A percentile compares a stretch with the other conserved stretches of the same genome.
Evolutionary conservation across 2,888 invertebrate species (phyloP).

Genomic region (Cephus spinipes): DNA sequence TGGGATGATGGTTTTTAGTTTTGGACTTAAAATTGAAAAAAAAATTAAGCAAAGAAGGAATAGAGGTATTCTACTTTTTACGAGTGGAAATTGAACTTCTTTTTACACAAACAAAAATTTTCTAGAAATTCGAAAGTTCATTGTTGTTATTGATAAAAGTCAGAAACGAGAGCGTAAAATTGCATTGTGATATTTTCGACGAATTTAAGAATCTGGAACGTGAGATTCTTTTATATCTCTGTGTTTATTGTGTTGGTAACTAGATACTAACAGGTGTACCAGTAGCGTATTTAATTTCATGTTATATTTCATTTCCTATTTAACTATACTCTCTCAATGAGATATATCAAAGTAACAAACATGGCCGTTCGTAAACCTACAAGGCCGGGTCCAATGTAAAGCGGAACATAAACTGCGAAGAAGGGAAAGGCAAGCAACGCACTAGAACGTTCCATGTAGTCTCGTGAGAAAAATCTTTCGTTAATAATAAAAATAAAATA

Average conservation of each 20-base stretch:
- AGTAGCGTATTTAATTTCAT: background rate
- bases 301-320: background rate
- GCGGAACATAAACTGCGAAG: slow-evolving; percentile 3
- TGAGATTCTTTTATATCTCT: background rate
- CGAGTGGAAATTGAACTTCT: background rate
- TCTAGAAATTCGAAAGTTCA: background rate
- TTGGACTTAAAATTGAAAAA: background rate
- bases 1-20: background rate
- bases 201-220: background rate
- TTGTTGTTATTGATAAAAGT: background rate
- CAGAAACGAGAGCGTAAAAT: background rate
- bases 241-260: background rate
- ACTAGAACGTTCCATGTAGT: background rate
- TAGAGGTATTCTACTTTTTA: background rate
- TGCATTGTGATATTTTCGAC: background rate
- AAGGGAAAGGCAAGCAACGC: slow-evolving; percentile 5
- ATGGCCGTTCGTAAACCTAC: background rate
- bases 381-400: slow-evolving; percentile 8
- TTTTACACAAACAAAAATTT: background rate
- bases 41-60: background rate
- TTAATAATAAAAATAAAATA: background rate
- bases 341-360: background rate
- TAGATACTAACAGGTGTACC: background rate
- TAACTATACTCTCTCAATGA: background rate
- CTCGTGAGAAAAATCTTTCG: background rate